phyloP scores from a whole-genome alignment of 2,797 vertebrate species.

The Karalla daura region DNA sequence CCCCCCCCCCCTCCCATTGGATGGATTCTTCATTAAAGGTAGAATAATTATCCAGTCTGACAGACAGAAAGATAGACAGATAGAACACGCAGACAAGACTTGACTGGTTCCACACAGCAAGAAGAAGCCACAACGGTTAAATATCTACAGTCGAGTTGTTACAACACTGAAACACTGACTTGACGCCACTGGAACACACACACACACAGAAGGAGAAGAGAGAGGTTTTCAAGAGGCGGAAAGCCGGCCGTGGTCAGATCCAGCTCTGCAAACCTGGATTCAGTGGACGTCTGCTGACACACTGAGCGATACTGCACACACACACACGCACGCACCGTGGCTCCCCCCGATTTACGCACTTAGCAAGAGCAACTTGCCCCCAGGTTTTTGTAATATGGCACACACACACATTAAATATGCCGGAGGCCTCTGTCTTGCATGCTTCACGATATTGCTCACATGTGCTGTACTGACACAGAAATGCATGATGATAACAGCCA shows the following conservation, averaged over 20 bases:
- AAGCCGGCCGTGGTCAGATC: slow-evolving; percentile 24
- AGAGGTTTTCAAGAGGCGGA: slow-evolving; percentile 20
- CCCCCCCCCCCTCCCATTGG: no score
- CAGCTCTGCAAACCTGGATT: slow-evolving; percentile 33
- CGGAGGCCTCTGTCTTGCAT: slow-evolving; percentile 46
- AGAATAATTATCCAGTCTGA: slow-evolving; percentile 42
- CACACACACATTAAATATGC: slow-evolving; percentile 22
- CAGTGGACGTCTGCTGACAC: slow-evolving; percentile 2
- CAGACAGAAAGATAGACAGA: slow-evolving; percentile 62
- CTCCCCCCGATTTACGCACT: slow-evolving; percentile 18
- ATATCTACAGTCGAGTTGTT: slow-evolving; percentile 63
- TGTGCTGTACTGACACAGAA: slow-evolving; percentile 38
- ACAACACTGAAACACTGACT: slow-evolving; percentile 66
- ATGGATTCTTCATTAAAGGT: slow-evolving; percentile 29
- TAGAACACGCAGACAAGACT: slow-evolving; percentile 62
- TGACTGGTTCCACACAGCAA: slow-evolving; percentile 30
- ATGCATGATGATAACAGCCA: slow-evolving; percentile 22
- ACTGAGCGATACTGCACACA: slow-evolving; percentile 17
- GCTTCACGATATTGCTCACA: slow-evolving; percentile 59
- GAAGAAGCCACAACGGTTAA: slow-evolving; percentile 56
- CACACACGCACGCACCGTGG: slow-evolving; percentile 5
- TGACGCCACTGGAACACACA: slow-evolving; percentile 61
- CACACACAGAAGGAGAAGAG: slow-evolving; percentile 43
- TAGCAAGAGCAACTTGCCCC: slow-evolving; percentile 21
- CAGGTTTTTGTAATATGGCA: slow-evolving; percentile 36